Base-by-base conservation (phyloP, 2,113 vertebrate genomes). In the Leucopternis melanops region DNA sequence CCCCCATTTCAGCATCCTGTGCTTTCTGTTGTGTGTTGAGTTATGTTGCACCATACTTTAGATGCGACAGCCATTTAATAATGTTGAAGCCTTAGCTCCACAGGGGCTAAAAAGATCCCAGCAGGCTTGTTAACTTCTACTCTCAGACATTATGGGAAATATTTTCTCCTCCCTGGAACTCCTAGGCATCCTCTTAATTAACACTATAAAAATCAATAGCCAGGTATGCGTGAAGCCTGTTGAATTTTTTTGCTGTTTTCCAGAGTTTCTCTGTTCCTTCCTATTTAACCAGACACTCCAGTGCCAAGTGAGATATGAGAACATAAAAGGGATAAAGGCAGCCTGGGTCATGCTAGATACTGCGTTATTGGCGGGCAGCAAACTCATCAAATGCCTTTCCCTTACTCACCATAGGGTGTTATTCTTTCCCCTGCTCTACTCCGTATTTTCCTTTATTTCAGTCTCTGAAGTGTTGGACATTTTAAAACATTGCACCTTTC, bases 111-210 rank as follows among this genome's bases (percentile, higher is more conserved):
- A 97, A 98, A 98, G 96, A 97, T 98, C 98, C 97, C 98, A 97
- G 97, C 98, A 98, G 98, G 97, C 98, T 98, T 98, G 98, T 98
- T 98, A 98, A 96, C 97, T 98, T 98, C 97, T 96, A 79, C 94
- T 97, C 88, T 97, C 94, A 98, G 98, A 98, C 96, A 96, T 97
- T 98, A 97, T 94, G 93, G 97, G 97, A 92, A 98, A 96, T 97
- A 98, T 97, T 98, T 98, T 96, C 92, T 95, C 87, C 71, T 98
- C 88, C 95, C 78, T 95, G 93, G 88, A 98, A 97, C 92, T 97
- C 94, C 61, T 81, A 47, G 78, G 79, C 77, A 96, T 97, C 97
- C 95, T 97, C 96, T 98, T 98, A 97, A 98, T 98, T 97, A 97
- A 96, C 85, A 82, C 66, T 92, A 84, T 97, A 95, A 97, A 97